Base-by-base conservation (phyloP, 2,797 vertebrate species). In the Oceanodroma leucorhoa region DNA sequence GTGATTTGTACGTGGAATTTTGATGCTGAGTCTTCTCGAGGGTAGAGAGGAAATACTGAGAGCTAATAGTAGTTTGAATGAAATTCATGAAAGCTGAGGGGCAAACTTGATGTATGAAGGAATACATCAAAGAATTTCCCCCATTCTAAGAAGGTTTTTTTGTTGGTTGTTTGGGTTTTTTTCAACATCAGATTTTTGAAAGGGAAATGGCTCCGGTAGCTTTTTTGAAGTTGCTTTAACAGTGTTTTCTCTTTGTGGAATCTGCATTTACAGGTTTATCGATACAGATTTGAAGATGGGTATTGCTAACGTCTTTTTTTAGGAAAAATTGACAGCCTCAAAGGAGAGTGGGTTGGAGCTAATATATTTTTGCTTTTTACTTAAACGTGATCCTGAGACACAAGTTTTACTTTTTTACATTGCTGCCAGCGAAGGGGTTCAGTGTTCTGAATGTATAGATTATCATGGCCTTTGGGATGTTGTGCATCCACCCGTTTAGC, bases 381-480 rank as follows among this genome's bases (percentile, higher is more conserved):
- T 72, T 82, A 87, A 91, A 78, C 9, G 3, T 32, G 50, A 57
- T 95, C 72, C 53, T 30, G 26, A 81, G 78, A 76, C 58, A 64
- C 34, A 50, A 65, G 32, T 80, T 81, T 34, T 69, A 40, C 73
- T 83, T 94, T 73, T 81, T 54, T 16, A 46, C 27, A 2, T 22
- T 58, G 41, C 70, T 94, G 51, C 53, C 70, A 73, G 36, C 19
- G 5, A 72, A 93, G 43, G 29, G 29, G 32, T 80, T 90, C 54
- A 6, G 29, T 69, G 41, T 94, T 92, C 51, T 90, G 51, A 79
- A 84, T 88, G 86, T 85, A 77, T 40, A 50, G 83, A 70, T 92
- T 87, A 78, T 81, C 38, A n/a, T 90, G 87, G 85, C 90, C 95
- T 91, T 91, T 90, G 86, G 94, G 77, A 57, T 93, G 66, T 91